Conservation (phyloP, 2,797 vertebrate species). For the Siniperca scherzeri region DNA sequence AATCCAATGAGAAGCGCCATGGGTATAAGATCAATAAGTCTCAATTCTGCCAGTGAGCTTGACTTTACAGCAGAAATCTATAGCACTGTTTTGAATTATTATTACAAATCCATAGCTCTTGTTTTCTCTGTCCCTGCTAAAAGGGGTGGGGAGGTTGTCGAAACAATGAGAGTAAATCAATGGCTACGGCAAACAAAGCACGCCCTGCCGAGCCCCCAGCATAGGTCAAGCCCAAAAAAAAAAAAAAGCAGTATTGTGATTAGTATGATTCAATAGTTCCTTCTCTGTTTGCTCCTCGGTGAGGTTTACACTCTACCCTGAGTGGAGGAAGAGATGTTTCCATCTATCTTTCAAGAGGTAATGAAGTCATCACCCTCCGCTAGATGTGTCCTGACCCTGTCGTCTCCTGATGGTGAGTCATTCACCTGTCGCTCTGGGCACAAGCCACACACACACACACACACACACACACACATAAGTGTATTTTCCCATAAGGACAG, state of each 20-base stretch:
- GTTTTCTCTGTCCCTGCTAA: constrained; percentile 55
- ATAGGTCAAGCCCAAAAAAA: constrained; percentile 64
- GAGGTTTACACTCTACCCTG: constrained; percentile 31
- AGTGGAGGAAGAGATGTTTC: constrained; percentile 52
- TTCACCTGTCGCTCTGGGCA: constrained; percentile 38
- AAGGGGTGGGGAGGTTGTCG: constrained; percentile 61
- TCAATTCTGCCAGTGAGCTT: constrained; percentile 67
- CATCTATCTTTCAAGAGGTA: constrained; percentile 69
- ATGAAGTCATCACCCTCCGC: constrained; percentile 71
- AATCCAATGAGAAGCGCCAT: constrained; percentile 50
- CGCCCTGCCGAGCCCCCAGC: constrained; percentile 51
- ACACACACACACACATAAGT: constrained; percentile 6
- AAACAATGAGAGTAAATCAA: constrained; percentile 79
- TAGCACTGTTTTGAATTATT: constrained; percentile 77
- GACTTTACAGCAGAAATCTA: constrained; percentile 76
- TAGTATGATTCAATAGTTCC: constrained; percentile 65
- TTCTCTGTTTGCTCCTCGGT: constrained; percentile 42
- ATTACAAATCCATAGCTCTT: constrained; percentile 77
- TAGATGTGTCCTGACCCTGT: constrained; percentile 63
- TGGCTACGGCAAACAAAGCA: constrained; percentile 69
- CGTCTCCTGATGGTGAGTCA: constrained; percentile 65
- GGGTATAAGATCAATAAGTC: constrained; percentile 73
- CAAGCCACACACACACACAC: constrained; percentile 22
- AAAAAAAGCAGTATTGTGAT: constrained; percentile 50
- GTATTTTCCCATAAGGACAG: constrained; percentile 5